phyloP scores from a whole-genome alignment of 1,140 invertebrate genomes.

The Nephila pilipes region DNA sequence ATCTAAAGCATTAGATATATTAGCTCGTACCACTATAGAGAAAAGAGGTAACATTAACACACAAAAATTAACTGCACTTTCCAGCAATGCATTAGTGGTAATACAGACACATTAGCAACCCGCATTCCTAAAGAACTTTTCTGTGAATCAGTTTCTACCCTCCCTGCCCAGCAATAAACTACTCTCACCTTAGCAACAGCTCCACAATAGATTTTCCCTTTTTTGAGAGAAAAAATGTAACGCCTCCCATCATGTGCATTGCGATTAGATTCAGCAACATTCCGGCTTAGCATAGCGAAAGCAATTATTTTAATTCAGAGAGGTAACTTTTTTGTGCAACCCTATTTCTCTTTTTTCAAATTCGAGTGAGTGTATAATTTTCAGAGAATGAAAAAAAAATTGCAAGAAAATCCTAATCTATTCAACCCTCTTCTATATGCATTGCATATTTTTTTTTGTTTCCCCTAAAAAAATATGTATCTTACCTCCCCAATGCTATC shows the following conservation, averaged over 20 bases:
- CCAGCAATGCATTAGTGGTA: constrained; percentile 29
- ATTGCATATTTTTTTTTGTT: background rate
- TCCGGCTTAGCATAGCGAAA: constrained; percentile 44
- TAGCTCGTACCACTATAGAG: background rate
- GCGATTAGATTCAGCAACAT: constrained; percentile 11
- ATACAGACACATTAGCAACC: constrained; percentile 17
- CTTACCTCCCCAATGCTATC: background rate
- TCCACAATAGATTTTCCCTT: constrained; percentile 7
- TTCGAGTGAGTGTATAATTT: constrained; percentile 46
- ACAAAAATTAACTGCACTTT: constrained; percentile 19
- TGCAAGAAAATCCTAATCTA: constrained; percentile 34
- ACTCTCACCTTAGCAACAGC: constrained; percentile 14
- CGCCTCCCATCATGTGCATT: constrained; percentile 11
- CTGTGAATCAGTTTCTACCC: constrained; percentile 13
- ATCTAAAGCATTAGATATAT: constrained; percentile 14
- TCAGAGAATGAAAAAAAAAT: constrained; percentile 2
- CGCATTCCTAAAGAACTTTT: background rate
- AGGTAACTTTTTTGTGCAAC: constrained; percentile 41
- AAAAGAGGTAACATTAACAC: background rate
- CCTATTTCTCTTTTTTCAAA: background rate
- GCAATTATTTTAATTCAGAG: constrained; percentile 61
- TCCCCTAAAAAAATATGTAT: constrained; percentile 19
- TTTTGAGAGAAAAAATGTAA: background rate
- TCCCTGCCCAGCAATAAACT: background rate
- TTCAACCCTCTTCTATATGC: background rate